Evolutionary conservation across 1,140 invertebrate genomes (phyloP).

Genomic region (Drosophila sproati): DNA sequence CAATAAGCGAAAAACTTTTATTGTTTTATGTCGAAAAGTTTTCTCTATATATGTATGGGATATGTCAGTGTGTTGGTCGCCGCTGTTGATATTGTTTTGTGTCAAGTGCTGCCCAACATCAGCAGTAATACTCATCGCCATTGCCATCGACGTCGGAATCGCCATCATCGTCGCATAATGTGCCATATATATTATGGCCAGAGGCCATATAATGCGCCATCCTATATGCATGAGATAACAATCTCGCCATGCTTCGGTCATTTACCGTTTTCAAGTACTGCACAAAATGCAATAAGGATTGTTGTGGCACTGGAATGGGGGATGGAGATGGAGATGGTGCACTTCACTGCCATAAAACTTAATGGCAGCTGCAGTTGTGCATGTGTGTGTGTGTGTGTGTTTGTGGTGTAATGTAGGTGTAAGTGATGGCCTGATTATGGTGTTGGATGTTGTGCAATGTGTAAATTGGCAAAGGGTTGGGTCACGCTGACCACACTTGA

Average conservation of each 20-base stretch:
- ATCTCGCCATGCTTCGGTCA: conserved; percentile 37
- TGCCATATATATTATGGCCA: conserved; percentile 71
- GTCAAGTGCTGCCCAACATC: conserved; percentile 44
- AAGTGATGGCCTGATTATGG: conserved; percentile 62
- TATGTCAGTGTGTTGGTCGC: conserved; percentile 22
- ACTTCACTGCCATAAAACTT: background rate
- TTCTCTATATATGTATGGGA: conserved; percentile 23
- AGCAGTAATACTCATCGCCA: background rate
- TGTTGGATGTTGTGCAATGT: conserved; percentile 18
- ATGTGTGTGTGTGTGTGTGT: background rate
- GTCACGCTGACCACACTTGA: background rate
- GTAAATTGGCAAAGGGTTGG: conserved; percentile 14
- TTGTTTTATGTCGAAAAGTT: conserved; percentile 77
- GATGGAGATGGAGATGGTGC: background rate
- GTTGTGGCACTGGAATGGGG: conserved; percentile 5
- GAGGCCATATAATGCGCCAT: conserved; percentile 68
- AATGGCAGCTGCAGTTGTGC: conserved; percentile 23
- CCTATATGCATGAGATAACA: conserved; percentile 64
- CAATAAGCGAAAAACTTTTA: conserved; percentile 82
- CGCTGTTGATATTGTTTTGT: conserved; percentile 36
- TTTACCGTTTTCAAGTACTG: conserved; percentile 55
- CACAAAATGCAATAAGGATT: conserved; percentile 57
- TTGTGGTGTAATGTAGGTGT: conserved; percentile 59
- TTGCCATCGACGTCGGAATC: background rate
- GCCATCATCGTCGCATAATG: conserved; percentile 52